These are phyloP conservation scores for Lophura swinhoii DNA, from an alignment of 2,797 vertebrate genomes.

Conservation along the genomic window DNA sequence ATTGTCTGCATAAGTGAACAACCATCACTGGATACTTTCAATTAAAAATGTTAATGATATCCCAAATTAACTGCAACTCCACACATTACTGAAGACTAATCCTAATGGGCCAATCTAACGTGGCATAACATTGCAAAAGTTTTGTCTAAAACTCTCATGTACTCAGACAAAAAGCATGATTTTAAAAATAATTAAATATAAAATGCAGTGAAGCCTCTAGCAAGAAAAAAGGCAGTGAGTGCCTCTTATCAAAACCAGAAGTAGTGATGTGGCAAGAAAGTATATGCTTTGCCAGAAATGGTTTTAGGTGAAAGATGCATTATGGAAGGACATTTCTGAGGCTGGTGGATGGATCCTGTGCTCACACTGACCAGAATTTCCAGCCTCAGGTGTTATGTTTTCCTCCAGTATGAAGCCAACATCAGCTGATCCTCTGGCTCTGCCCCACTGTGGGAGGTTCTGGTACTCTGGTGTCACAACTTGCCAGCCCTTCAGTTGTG, in stretches of 20 bases:
- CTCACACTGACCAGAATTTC: not conserved
- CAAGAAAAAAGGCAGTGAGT: not conserved
- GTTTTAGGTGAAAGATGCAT: not conserved
- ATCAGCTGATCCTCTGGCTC: not conserved
- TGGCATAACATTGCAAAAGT: not conserved
- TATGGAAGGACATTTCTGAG: not conserved
- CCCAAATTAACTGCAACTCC: not conserved
- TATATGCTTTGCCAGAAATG: not conserved
- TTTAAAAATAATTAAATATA: not conserved
- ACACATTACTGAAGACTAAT: not conserved
- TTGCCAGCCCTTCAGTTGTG: not conserved
- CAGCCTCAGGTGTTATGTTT: not conserved
- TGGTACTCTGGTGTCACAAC: not conserved
- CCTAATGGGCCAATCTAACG: fast-evolving
- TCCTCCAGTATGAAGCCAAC: not conserved
- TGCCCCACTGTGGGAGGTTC: not conserved
- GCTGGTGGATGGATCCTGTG: not conserved
- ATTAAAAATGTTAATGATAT: not conserved
- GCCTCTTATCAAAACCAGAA: not conserved
- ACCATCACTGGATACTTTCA: not conserved
- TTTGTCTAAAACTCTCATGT: not conserved
- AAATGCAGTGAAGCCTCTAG: not conserved
- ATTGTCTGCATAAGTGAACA: not conserved
- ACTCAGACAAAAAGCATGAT: not conserved
- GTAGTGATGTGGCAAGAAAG: not conserved